Conservation (phyloP, 2,888 invertebrate genomes). For the Scaptomyza reducta region DNA sequence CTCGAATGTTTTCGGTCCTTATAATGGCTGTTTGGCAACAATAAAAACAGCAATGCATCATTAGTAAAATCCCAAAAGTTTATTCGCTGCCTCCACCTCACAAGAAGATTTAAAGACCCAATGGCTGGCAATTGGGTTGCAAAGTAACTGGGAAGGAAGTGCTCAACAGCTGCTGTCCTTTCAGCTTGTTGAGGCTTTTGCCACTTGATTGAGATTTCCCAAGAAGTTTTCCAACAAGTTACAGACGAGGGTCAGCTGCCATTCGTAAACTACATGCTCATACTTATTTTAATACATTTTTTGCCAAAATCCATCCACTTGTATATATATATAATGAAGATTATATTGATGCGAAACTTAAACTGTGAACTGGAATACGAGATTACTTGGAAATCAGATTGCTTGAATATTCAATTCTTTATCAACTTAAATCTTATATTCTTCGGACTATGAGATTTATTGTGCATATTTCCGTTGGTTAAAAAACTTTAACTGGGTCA, state of each 20-base stretch:
- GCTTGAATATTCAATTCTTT: too few relatives aligned
- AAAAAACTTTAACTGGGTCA: constrained; percentile 49
- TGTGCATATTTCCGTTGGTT: constrained; percentile 11
- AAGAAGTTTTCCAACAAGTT: constrained; percentile 19
- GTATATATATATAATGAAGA: neutral
- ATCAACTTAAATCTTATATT: neutral
- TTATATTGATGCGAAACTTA: neutral
- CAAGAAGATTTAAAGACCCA: constrained; percentile 6
- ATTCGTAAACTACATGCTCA: neutral
- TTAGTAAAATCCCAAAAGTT: constrained; percentile 42
- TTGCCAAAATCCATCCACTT: neutral
- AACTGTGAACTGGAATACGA: neutral
- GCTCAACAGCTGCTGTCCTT: constrained; percentile 40
- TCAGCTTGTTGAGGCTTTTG: constrained; percentile 15
- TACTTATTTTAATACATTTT: neutral
- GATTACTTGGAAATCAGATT: neutral
- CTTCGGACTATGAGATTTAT: neutral
- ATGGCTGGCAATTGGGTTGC: constrained; percentile 26
- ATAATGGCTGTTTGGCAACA: constrained; percentile 15
- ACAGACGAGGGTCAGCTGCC: constrained; percentile 1
- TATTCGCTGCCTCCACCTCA: constrained; percentile 4
- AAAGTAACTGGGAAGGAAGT: neutral
- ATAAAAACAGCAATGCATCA: constrained; percentile 36
- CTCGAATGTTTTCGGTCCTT: constrained; percentile 19
- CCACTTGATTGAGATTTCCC: constrained; percentile 23